phyloP scores from a whole-genome alignment of 2,113 vertebrate species.

The Hippocampus abdominalis region DNA sequence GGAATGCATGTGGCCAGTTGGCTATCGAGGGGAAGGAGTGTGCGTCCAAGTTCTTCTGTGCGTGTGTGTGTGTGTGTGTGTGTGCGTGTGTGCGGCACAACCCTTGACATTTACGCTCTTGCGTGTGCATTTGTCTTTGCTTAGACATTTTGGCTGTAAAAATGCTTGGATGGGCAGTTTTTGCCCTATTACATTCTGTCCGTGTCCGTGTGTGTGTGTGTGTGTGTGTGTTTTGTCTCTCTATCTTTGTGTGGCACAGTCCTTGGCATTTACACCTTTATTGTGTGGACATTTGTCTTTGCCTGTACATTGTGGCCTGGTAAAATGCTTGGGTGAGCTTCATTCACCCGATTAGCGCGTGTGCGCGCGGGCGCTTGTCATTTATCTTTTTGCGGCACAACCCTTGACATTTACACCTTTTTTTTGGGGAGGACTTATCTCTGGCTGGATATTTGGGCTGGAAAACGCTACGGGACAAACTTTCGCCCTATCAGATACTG shows the following conservation, averaged over 20 bases:
- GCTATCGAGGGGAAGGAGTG: constrained; percentile 1
- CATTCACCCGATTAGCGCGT: background rate
- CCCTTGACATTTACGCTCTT: background rate
- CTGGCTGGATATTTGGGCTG: background rate
- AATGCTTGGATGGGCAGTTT: background rate
- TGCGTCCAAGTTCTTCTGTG: constrained; percentile 18
- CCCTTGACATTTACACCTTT: background rate
- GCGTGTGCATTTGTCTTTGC: background rate
- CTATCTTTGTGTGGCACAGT: background rate
- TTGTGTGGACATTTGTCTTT: background rate
- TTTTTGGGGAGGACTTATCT: background rate
- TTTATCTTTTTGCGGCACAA: constrained; percentile 2
- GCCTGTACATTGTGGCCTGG: background rate
- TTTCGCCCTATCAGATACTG: background rate
- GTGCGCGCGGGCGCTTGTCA: background rate
- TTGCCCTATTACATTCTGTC: background rate
- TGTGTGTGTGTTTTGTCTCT: too few species aligned
- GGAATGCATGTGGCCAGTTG: constrained; percentile 11
- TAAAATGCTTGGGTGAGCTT: too few species aligned
- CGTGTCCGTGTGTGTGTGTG: constrained; percentile 2
- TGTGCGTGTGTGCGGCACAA: background rate
- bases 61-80: background rate
- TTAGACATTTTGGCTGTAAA: background rate
- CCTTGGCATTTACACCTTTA: too few species aligned
- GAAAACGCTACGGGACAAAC: background rate